These are phyloP conservation scores for Zaprionus bogoriensis DNA, from an alignment of 2,888 invertebrate genomes.

Conservation along the genomic window DNA sequence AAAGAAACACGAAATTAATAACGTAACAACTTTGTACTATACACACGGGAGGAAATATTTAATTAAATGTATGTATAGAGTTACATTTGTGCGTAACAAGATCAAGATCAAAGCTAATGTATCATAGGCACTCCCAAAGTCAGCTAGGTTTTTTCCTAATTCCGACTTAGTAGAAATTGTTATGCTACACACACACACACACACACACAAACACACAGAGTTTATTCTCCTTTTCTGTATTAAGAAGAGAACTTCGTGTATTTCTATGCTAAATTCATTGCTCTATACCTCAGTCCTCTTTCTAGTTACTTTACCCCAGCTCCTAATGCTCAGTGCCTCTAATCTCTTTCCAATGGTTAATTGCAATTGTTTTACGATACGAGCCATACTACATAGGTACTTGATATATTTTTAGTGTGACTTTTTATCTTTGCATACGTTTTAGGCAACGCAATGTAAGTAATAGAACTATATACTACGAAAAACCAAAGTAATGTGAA, in stretches of 20 bases:
- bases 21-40: slow-evolving; percentile 50
- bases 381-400: slow-evolving; percentile 15
- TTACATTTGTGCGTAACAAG: slow-evolving; percentile 9
- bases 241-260: not conserved
- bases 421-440: slow-evolving; percentile 66
- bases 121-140: slow-evolving; percentile 13
- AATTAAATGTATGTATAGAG: slow-evolving; percentile 27
- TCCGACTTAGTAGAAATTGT: slow-evolving; percentile 45
- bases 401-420: slow-evolving; percentile 60
- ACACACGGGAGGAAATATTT: slow-evolving; percentile 35
- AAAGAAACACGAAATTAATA: slow-evolving; percentile 2
- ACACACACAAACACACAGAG: not conserved
- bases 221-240: not conserved
- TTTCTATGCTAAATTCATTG: slow-evolving; percentile 2
- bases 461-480: slow-evolving; percentile 26
- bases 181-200: slow-evolving; percentile 29
- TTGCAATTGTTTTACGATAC: slow-evolving; percentile 17
- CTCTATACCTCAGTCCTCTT: not conserved
- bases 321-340: slow-evolving; percentile 49
- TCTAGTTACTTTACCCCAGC: slow-evolving; percentile 6
- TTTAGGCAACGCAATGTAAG: slow-evolving; percentile 62
- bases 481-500: slow-evolving; percentile 20
- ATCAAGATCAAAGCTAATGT: slow-evolving; percentile 9
- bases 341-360: slow-evolving; percentile 17
- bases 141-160: slow-evolving; percentile 30